Conservation (phyloP, 2,888 invertebrate species). For the Melolontha melolontha region DNA sequence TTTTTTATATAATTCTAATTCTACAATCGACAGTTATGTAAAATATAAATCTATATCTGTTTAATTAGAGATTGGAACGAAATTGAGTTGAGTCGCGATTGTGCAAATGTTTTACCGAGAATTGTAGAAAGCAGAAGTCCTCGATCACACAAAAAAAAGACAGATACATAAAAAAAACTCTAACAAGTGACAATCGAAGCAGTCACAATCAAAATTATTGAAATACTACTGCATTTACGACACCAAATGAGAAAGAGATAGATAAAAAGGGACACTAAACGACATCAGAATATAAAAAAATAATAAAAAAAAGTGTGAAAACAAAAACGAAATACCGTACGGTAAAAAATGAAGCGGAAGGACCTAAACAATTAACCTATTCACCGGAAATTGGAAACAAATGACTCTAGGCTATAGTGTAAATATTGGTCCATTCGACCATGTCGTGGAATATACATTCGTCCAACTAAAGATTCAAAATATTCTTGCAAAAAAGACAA, state of each 20-base stretch:
- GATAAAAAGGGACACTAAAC: slow-evolving; percentile 5
- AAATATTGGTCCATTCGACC: too few relatives aligned
- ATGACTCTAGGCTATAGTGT: slow-evolving; percentile 53
- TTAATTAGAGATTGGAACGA: too few relatives aligned
- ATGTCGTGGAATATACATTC: too few relatives aligned
- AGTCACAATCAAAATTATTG: slow-evolving; percentile 4
- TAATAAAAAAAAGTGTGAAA: slow-evolving; percentile 46
- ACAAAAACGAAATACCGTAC: slow-evolving; percentile 30
- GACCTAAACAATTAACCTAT: slow-evolving; percentile 59
- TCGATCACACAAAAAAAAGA: slow-evolving; percentile 9
- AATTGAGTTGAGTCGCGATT: neutral
- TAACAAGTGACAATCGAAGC: slow-evolving; percentile 18
- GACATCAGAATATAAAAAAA: neutral
- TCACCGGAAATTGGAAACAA: slow-evolving; percentile 63
- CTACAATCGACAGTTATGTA: too few relatives aligned
- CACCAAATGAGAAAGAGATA: neutral
- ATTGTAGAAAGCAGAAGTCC: slow-evolving; percentile 35
- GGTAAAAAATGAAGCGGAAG: slow-evolving; percentile 58
- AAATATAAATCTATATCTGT: too few relatives aligned
- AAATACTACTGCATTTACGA: neutral
- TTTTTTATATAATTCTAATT: too few relatives aligned
- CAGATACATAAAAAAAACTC: slow-evolving; percentile 4
- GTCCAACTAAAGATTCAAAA: too few relatives aligned
- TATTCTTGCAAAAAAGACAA: too few relatives aligned
- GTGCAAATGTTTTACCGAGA: slow-evolving; percentile 26